Evolutionary conservation across 2,113 vertebrate species (phyloP), one percentile per base, ranked within the genome.

Genomic region (Lycocorax pyrrhopterus): DNA sequence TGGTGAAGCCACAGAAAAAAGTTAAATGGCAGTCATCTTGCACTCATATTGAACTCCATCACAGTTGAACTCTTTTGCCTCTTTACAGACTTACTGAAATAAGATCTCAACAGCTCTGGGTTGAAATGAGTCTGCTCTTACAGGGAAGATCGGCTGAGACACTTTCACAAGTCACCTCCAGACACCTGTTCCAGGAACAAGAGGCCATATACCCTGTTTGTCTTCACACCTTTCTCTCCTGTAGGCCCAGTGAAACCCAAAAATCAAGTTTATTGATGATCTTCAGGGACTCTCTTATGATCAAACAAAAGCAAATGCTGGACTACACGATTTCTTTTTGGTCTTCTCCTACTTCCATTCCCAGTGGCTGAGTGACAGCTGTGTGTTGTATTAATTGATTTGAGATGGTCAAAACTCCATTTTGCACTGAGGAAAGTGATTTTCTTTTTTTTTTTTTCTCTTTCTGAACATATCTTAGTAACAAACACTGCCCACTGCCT

Each of bases 351-450:
- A 11, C 58, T 73, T 68, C 16, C 22, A 44, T 29, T 60, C 37
- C 66, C 15, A 1, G 46, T 15, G 35, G 27, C 55, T 71, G 47
- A 86, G n/a, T 52, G 76, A 46, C 55, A 87, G 59, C 37, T 80
- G 7, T 12, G 27, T 10, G 22, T 44, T 59, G 18, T 29, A 47
- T 33, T 79, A 52, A 92, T 13, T 25, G 59, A 80, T 49, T 76
- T 4, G 1, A 1, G 0, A 83, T 17, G 17, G 33, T 8, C 44
- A 44, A 80, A 66, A n/a, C 26, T 27, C 26, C 32, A 13, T n/a
- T 74, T 66, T 53, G 22, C 37, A 69, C 14, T 29, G 59, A 77
- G n/a, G 5, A 19, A 90, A 77, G 37, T 22, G 16, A 16, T 46
- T 60, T 58, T 58, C 32, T 22, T 41, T 35, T 18, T 46, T 60